Evolutionary conservation across 2,888 invertebrate genomes (phyloP).

Genomic region (Cecidostiba fungosa): DNA sequence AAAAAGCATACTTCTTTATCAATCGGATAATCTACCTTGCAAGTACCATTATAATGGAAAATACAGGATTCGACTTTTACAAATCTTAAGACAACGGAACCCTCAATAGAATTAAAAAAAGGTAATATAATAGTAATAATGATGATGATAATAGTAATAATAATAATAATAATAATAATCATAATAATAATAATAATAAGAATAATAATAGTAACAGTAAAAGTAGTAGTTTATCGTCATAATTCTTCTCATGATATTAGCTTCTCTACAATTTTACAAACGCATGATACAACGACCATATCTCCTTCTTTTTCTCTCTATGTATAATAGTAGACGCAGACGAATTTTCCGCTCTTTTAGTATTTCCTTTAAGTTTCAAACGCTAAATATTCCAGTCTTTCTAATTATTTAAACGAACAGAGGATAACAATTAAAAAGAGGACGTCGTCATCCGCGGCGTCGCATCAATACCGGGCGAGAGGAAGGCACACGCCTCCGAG

Average conservation of each 20-base stretch:
- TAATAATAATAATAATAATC: slow-evolving; percentile 25
- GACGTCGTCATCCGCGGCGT: neutral
- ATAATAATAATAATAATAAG: slow-evolving; percentile 23
- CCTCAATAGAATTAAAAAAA: slow-evolving; percentile 61
- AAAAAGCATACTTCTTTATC: slow-evolving; percentile 58
- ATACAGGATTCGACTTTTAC: slow-evolving; percentile 61
- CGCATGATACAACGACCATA: neutral
- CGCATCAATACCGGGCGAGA: slow-evolving; percentile 42
- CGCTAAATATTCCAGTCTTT: slow-evolving; percentile 61
- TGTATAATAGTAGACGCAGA: slow-evolving; percentile 28
- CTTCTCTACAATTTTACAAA: slow-evolving; percentile 32
- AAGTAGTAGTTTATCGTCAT: slow-evolving; percentile 25
- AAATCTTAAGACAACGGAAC: slow-evolving; percentile 60
- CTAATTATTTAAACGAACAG: slow-evolving; percentile 41
- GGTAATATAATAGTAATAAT: slow-evolving; percentile 24
- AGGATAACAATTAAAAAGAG: slow-evolving; percentile 29
- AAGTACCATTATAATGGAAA: slow-evolving; percentile 60
- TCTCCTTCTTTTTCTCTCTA: slow-evolving; percentile 18
- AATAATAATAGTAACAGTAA: slow-evolving; percentile 35
- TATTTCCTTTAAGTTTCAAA: slow-evolving; percentile 42
- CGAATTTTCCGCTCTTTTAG: slow-evolving; percentile 23
- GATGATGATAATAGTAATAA: slow-evolving; percentile 19
- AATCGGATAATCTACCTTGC: slow-evolving; percentile 47
- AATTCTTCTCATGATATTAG: slow-evolving; percentile 20
- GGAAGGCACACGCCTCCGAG: slow-evolving; percentile 52